Conservation (phyloP, 2,797 vertebrate species). For the Nannoperca australis region DNA sequence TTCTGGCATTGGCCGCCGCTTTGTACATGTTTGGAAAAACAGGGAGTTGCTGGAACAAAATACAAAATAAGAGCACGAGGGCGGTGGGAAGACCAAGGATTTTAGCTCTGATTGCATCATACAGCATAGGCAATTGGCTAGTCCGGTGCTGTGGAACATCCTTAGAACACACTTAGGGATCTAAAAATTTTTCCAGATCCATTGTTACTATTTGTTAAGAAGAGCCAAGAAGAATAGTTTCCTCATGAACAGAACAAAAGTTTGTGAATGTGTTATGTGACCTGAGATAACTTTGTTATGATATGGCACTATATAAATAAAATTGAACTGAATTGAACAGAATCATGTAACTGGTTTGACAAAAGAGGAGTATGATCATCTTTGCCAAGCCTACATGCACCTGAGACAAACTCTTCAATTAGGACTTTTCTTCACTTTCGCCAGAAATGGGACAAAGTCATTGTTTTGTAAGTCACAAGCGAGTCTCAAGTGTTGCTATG, state of each 20-base stretch:
- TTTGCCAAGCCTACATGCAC: not conserved
- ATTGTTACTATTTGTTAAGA: conserved; percentile 5
- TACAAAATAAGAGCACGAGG: conserved; percentile 5
- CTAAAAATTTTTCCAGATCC: not conserved
- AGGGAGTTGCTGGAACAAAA: too few species aligned
- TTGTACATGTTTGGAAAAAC: too few species aligned
- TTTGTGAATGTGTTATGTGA: conserved; percentile 1
- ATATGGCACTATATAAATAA: too few species aligned
- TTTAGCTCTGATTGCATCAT: conserved; percentile 16
- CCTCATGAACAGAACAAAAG: conserved; percentile 5
- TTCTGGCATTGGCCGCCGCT: too few species aligned
- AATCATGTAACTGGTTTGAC: not conserved
- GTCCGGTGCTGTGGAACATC: not conserved
- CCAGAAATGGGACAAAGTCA: not conserved
- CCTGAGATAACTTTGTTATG: too few species aligned
- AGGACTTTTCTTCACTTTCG: not conserved
- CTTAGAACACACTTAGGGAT: not conserved
- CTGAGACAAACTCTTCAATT: not conserved
- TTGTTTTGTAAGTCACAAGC: not conserved
- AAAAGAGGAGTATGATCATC: not conserved
- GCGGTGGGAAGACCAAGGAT: conserved; percentile 6
- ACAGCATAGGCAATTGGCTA: not conserved
- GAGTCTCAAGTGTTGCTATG: not conserved
- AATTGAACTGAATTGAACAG: too few species aligned
- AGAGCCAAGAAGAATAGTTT: conserved; percentile 9